Conservation (phyloP, 2,888 invertebrate genomes). For the Tiliacea aurago region DNA sequence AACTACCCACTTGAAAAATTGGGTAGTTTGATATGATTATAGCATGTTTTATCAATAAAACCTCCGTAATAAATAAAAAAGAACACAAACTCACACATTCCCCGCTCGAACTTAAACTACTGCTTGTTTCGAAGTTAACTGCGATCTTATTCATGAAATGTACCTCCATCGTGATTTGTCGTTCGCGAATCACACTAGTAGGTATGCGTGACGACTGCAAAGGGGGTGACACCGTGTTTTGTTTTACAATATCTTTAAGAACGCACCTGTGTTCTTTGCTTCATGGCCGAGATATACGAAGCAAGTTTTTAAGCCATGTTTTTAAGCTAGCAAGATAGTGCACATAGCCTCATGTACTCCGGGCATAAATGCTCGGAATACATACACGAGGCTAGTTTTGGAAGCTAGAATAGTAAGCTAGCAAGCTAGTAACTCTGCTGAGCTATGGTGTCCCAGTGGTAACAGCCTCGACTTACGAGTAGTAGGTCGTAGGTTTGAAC, state of each 20-base stretch:
- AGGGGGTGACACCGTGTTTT: constrained; percentile 35
- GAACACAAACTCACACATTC: constrained; percentile 28
- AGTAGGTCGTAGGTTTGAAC: no score
- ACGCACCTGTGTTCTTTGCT: constrained; percentile 5
- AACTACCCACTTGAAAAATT: constrained; percentile 21
- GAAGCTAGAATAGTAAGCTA: no score
- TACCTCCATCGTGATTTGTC: constrained; percentile 62
- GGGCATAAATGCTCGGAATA: no score
- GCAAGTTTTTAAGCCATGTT: not conserved
- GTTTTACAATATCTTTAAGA: constrained; percentile 43
- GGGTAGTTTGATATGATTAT: constrained; percentile 18
- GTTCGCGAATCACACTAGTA: constrained; percentile 46
- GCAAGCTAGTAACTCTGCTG: no score
- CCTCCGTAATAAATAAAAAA: constrained; percentile 37
- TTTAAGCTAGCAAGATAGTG: not conserved
- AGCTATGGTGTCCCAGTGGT: no score
- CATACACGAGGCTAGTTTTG: no score
- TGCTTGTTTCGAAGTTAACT: constrained; percentile 51
- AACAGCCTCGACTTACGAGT: no score
- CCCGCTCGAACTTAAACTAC: constrained; percentile 48
- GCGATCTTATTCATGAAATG: constrained; percentile 66
- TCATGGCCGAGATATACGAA: not conserved
- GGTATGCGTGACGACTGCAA: constrained; percentile 39
- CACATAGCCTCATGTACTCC: no score
- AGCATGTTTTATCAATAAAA: constrained; percentile 46